A percentile compares a stretch with the other conserved stretches of the same genome.
Evolutionary conservation across 2,888 invertebrate genomes (phyloP).

Genomic region (Erebia aethiops): DNA sequence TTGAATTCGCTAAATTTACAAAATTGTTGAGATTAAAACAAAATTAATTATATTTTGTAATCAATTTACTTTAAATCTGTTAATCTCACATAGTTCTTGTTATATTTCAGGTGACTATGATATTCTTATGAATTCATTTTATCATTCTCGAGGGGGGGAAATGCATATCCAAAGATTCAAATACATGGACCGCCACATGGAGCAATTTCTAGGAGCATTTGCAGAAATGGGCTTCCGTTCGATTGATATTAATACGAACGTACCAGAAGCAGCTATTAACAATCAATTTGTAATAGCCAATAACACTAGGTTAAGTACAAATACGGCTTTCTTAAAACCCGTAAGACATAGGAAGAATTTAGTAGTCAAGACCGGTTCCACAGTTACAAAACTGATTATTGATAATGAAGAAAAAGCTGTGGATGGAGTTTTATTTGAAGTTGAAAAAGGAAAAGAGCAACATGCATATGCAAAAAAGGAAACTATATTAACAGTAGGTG

Average conservation of each 20-base stretch:
- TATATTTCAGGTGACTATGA: conserved; percentile 73
- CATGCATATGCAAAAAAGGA: conserved; percentile 73
- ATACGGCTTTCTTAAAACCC: conserved; percentile 71
- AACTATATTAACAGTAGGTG: conserved; percentile 70
- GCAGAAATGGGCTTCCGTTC: conserved; percentile 71
- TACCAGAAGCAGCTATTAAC: conserved; percentile 70
- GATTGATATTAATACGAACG: conserved; percentile 71
- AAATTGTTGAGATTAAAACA: no score
- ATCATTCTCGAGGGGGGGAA: conserved; percentile 75
- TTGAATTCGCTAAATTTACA: no score
- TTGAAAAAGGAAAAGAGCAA: conserved; percentile 69
- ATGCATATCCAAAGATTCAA: conserved; percentile 75
- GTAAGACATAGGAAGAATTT: conserved; percentile 71
- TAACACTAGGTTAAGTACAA: conserved; percentile 74
- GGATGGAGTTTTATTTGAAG: conserved; percentile 70
- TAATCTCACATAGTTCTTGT: not conserved
- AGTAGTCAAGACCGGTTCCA: conserved; percentile 66
- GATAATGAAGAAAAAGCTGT: conserved; percentile 68
- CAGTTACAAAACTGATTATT: conserved; percentile 69
- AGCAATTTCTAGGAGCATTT: conserved; percentile 68
- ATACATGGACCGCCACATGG: conserved; percentile 68
- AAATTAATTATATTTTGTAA: not conserved
- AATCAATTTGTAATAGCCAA: conserved; percentile 72
- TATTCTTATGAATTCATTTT: conserved; percentile 70
- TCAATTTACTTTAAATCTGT: not conserved